Base-by-base conservation (phyloP, 2,113 vertebrate genomes). In the Dromiciops gliroides region DNA sequence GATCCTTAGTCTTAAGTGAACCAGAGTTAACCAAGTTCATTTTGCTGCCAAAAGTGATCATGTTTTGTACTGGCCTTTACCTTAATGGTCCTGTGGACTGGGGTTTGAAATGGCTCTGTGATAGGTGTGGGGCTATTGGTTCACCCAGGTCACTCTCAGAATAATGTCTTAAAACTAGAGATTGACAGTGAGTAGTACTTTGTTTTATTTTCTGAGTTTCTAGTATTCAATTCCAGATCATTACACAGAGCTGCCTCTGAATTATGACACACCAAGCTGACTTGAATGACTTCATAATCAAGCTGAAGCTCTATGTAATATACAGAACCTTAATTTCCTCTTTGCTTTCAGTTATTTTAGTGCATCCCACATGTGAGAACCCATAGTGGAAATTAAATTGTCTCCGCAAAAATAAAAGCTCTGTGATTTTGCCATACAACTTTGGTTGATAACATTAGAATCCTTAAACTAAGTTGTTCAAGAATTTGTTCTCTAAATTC, bases 271-370 rank as follows among this genome's bases (percentile, higher is more conserved):
- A 14, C 5, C 89, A 50, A 16, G n/a, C 91, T 60, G 4, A 88
- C 92, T 95, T 88, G 88, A 95, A 24, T 94, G 48, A 28, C 75
- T 96, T 90, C 19, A 91, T 8, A 93, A 25, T n/a, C 2, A 51
- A 12, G 11, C 28, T 51, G 48, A 28, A 48, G 49, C 50, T 37
- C 11, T 6, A 92, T 0, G 0, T 94, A 49, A 75, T 97, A 90
- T 94, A 94, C 93, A 51, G 53, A 92, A 92, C 93, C 67, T 94
- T 93, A 83, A 83, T 51, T 56, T 95, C 25, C 91, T 50, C 48
- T 93, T 75, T 51, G 28, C 37, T 92, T 93, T 49, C 12, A 92
- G 9, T 26, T 12, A 1, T 93, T 96, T 91, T 31, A 25, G 24
- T 89, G 50, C 2, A 5, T 47, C 53, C 93, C 51, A 23, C 52